Conservation (phyloP, 1,140 invertebrate genomes). For the Amphibalanus amphitrite region DNA sequence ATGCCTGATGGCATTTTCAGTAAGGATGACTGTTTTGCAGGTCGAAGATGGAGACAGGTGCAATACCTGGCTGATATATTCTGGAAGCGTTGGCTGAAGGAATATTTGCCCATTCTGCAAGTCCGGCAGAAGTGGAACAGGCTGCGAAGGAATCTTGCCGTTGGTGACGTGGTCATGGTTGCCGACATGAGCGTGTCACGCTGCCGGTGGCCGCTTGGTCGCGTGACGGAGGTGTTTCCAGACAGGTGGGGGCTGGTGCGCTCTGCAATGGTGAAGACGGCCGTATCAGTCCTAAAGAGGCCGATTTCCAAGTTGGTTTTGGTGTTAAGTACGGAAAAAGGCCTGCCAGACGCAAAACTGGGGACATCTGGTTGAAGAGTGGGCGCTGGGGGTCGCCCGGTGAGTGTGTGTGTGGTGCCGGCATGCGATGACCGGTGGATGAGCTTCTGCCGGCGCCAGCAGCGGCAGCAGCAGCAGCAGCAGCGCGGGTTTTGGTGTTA, state of each 20-base stretch:
- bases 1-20: conserved; percentile 7
- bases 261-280: conserved; percentile 22
- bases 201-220: conserved; percentile 24
- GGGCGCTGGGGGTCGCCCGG: no score
- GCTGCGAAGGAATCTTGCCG: conserved; percentile 13
- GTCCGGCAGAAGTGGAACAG: conserved; percentile 9
- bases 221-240: conserved; percentile 22
- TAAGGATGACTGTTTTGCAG: background rate
- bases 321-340: no score
- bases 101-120: conserved; percentile 12
- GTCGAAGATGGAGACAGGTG: conserved; percentile 9
- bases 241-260: conserved; percentile 25
- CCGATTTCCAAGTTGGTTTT: conserved; percentile 8
- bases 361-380: no score
- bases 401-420: no score
- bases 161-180: conserved; percentile 17
- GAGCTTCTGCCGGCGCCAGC: no score
- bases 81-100: conserved; percentile 8
- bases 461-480: no score
- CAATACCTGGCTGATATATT: conserved; percentile 14
- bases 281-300: conserved; percentile 5
- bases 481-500: no score
- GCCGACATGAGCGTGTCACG: conserved; percentile 11
- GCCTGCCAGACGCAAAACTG: no score
- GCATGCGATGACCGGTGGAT: no score